Base-by-base conservation (phyloP, 2,888 invertebrate species). In the Craniophora ligustri region DNA sequence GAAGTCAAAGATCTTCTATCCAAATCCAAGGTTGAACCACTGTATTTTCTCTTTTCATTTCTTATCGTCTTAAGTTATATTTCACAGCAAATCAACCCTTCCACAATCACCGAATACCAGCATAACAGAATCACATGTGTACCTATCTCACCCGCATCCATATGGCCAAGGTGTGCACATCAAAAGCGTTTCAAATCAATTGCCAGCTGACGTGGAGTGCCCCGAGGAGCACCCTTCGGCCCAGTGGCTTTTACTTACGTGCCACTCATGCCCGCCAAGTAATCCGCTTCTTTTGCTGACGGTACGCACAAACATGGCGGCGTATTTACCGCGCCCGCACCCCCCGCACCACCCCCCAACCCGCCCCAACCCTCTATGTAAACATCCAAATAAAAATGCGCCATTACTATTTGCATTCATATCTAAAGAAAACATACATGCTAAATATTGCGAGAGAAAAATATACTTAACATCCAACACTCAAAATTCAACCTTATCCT, bases 391-490 rank as follows among this genome's bases (percentile, higher is more conserved):
- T 92, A 93, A 92, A 93, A 92, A 92, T 90, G 85, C 91, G 91
- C 93, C 92, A 92, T 92, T 88, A 91, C 91, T 92, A 92, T 92
- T 93, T 92, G 91, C 92, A 93, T 93, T 93, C 91, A 92, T 92
- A 93, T 92, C 91, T 88, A 92, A 91, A 91, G 92, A 90, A 92
- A 92, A 92, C 93, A 92, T 93, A 93, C 92, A 90, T 88, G 91
- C 87, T 89, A 88, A 92, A 91, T 90, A 88, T 89, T 91, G 84
- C 78, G 79, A 80, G 63, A 73, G 75, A 81, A 87, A 87, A 80
- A 78, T 73, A 76, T 53, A 72, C 65, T 65, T 72, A 61, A 38
- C 13, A 0, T 1, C 7, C 5, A 4, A 46, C 30, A 15, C 28
- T 1, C 30, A 0, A 83, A 78, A 74, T 10, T 38, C 49, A 49